Base-by-base conservation (phyloP, 1,140 invertebrate genomes). In the Ips typographus region DNA sequence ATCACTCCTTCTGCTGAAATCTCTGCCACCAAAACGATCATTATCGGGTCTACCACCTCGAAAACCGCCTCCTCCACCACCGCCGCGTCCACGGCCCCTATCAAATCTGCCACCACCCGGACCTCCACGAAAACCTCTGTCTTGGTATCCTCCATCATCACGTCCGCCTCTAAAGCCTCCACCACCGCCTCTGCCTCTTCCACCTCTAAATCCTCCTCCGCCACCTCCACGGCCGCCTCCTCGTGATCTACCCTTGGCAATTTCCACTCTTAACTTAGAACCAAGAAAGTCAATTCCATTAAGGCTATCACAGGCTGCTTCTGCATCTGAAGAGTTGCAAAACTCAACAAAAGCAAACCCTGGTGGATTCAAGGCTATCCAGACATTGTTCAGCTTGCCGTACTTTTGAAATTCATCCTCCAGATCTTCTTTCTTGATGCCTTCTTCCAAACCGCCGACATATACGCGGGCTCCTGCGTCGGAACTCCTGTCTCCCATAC, bases 261-360 rank as follows among this genome's bases (percentile, higher is more conserved):
- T 89, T 83, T 94, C 92, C 62, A 94, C 92, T 76, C 91, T 85
- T 63, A 94, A 83, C 75, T 91, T 92, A 67, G 89, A 89, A 70
- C 92, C 92, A 82, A 91, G 82, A 71, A 93, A 85, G 76, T 91
- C 91, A 70, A 89, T 88, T 68, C 95, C 95, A 83, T 98, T 96
- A 77, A 98, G 86, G 74, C 88, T 92, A 80, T 91, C 91, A 80
- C 94, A 95, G 43, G 96, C 95, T 80, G 95, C 90, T 80, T 96
- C 93, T 40, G 96, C 96, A 84, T 98, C 95, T 78, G 94, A 90
- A 76, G 89, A 87, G 81, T 96, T 95, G 82, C 96, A 92, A 85
- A 98, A 99, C 83, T 99, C 96, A 77, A 99, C 93, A 85, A 99
- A 99, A 60, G 97, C 98, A 86, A 99, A 99, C 73, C 96, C 95